Evolutionary conservation across 2,888 invertebrate genomes (phyloP).

Genomic region (Sepiola atlantica): DNA sequence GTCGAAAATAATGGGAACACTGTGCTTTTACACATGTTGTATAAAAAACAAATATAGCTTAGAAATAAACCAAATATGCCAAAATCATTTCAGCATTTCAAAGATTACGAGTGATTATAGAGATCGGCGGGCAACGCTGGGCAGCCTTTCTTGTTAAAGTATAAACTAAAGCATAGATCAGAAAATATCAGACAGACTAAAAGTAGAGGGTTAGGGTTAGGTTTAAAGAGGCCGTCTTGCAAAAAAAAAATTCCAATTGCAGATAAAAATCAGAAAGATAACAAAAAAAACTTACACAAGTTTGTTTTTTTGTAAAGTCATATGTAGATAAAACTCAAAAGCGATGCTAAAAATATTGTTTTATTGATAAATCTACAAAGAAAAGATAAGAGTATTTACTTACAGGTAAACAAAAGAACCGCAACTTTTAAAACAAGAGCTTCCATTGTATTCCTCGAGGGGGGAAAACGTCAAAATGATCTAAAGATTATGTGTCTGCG

Average conservation of each 20-base stretch:
- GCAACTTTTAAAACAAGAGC: background rate
- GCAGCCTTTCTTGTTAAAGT: too few relatives aligned
- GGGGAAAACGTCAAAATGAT: background rate
- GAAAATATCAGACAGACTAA: too few relatives aligned
- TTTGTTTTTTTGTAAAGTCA: background rate
- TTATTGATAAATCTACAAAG: background rate
- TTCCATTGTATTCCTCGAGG: background rate
- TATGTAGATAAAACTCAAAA: background rate
- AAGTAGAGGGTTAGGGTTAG: background rate
- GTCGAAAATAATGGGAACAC: too few relatives aligned
- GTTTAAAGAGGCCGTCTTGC: background rate
- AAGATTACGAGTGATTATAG: too few relatives aligned
- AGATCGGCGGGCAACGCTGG: too few relatives aligned
- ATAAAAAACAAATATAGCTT: too few relatives aligned
- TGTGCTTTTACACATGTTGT: too few relatives aligned
- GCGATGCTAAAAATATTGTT: background rate
- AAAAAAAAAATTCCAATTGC: background rate
- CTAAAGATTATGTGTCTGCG: background rate
- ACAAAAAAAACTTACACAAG: background rate
- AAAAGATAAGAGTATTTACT: slow-evolving; percentile 8
- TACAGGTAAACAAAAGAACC: background rate
- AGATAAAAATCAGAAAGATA: slow-evolving; percentile 12
- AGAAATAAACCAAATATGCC: too few relatives aligned
- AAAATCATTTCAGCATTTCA: too few relatives aligned
- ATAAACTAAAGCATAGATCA: too few relatives aligned